phyloP scores from a whole-genome alignment of 2,113 vertebrate species.

The Labeo catla region DNA sequence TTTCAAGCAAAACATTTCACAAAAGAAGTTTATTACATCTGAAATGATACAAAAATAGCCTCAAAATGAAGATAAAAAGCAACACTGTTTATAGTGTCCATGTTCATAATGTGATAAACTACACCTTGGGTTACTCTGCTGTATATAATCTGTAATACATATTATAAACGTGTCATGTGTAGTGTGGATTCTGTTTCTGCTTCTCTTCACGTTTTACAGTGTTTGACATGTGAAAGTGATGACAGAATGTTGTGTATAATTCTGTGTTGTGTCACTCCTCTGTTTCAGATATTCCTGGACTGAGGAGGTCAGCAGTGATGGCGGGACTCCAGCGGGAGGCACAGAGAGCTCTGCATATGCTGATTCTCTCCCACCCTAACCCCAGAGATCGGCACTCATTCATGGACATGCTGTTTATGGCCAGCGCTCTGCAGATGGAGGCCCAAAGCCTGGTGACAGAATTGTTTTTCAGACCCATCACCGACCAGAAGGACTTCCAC shows the following conservation, averaged over 20 bases:
- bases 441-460: constrained; percentile 72
- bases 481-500: constrained; percentile 72
- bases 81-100: neutral
- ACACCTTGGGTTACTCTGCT: neutral
- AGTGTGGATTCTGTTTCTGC: neutral
- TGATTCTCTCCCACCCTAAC: constrained; percentile 67
- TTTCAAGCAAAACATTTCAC: neutral
- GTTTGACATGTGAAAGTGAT: neutral
- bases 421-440: constrained; percentile 71
- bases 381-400: constrained; percentile 70
- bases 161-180: neutral
- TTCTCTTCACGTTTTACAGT: neutral
- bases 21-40: neutral
- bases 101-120: neutral
- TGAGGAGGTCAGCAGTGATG: constrained; percentile 66
- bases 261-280: neutral
- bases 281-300: constrained; percentile 72
- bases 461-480: constrained; percentile 83
- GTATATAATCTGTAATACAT: neutral
- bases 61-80: neutral
- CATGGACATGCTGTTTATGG: constrained; percentile 63
- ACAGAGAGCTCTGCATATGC: constrained; percentile 73
- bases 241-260: neutral
- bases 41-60: neutral
- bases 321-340: constrained; percentile 79